Evolutionary conservation across 92 coral and sea anemone genomes (phyloP).

Genomic region (Epizoanthus scotinus): DNA sequence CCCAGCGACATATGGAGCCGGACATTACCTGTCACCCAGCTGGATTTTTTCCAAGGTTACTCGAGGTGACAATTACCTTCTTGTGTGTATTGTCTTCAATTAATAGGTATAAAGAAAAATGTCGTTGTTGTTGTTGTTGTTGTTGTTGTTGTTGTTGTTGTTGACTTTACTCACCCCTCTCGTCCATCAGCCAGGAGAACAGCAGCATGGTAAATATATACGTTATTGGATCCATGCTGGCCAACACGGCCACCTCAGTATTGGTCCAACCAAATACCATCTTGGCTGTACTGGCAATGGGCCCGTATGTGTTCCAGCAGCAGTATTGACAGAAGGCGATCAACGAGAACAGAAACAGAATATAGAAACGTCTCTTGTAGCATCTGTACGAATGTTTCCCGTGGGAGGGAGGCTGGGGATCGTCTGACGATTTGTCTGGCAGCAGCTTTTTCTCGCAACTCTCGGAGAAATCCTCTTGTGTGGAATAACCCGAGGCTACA

Average conservation of each 20-base stretch:
- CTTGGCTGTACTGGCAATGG: conserved; percentile 94
- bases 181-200: conserved; percentile 99
- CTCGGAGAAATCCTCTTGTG: conserved; percentile 35
- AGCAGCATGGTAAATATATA: conserved; percentile 85
- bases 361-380: conserved; percentile 95
- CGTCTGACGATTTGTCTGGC: conserved; percentile 1
- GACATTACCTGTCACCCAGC: no score
- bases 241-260: conserved; percentile 91
- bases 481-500: conserved; percentile 21
- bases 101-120: no score
- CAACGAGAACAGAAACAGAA: conserved; percentile 79
- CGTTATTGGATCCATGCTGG: conserved; percentile 97
- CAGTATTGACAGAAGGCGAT: conserved; percentile 86
- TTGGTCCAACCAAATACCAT: conserved; percentile 92
- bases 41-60: no score
- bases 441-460: conserved; percentile 12
- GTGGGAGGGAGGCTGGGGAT: conserved; percentile 22
- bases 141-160: no score
- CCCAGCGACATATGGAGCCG: background rate
- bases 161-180: conserved; percentile 65
- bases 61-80: no score
- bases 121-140: no score
- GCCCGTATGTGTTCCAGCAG: conserved; percentile 97
- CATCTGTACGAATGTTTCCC: conserved; percentile 48
- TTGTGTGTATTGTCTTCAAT: no score